phyloP scores from a whole-genome alignment of 2,888 invertebrate genomes.

The Melinopterus prodromus region DNA sequence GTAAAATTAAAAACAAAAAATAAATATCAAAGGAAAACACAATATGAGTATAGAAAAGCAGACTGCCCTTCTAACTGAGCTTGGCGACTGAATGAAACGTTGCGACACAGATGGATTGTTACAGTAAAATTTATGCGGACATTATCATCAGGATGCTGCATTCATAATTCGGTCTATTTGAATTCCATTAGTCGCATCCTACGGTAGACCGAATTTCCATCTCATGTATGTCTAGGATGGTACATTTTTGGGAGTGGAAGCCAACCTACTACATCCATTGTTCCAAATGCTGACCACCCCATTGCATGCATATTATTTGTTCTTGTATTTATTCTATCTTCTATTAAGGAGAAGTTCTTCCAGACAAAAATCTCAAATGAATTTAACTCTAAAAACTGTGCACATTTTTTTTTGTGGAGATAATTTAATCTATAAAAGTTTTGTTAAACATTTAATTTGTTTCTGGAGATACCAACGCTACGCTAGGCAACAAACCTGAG shows the following conservation, averaged over 20 bases:
- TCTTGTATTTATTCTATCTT: too few species aligned
- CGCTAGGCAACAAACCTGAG: too few species aligned
- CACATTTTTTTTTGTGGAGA: too few species aligned
- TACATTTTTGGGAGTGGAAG: slow-evolving; percentile 4
- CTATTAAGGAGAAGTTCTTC: too few species aligned
- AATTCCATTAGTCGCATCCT: neutral
- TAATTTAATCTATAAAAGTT: too few species aligned
- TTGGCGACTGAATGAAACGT: neutral
- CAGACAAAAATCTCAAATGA: too few species aligned
- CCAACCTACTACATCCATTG: neutral
- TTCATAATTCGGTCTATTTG: slow-evolving; percentile 4
- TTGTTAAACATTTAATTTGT: too few species aligned
- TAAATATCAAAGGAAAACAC: neutral
- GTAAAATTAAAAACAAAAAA: neutral
- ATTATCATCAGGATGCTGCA: slow-evolving; percentile 4
- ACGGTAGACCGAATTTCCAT: neutral
- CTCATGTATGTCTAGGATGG: slow-evolving; percentile 4
- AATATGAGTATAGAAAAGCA: too few species aligned
- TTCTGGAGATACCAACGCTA: too few species aligned
- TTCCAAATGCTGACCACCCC: neutral
- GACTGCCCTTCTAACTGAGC: neutral
- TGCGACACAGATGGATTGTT: slow-evolving; percentile 4
- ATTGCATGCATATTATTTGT: neutral
- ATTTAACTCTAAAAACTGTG: too few species aligned
- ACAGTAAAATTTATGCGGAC: slow-evolving; percentile 4